phyloP scores from a whole-genome alignment of 92 coral and sea anemone species.

The Bergia sp. region DNA sequence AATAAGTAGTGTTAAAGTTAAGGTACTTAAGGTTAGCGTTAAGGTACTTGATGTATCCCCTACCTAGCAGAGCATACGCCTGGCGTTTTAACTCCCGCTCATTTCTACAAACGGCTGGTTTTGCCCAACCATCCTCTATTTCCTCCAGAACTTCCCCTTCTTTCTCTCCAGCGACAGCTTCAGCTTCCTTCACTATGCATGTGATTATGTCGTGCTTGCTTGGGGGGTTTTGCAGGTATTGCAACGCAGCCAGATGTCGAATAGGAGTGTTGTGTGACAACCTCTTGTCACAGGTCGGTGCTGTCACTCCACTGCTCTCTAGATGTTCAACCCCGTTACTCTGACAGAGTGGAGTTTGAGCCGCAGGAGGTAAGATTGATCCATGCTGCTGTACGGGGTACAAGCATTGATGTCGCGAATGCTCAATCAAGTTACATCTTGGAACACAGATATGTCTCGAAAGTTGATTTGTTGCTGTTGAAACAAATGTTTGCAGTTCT shows the following conservation, averaged over 20 bases:
- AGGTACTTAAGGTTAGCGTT: too few relatives aligned
- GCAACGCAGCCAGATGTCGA: conserved; percentile 45
- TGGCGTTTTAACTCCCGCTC: conserved; percentile 38
- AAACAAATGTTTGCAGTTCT: neutral
- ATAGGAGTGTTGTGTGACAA: conserved; percentile 23
- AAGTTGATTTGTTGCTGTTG: neutral
- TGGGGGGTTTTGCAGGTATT: conserved; percentile 36
- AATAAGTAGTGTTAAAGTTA: neutral
- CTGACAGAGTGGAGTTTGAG: neutral
- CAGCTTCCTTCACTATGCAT: conserved; percentile 19
- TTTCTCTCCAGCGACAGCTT: neutral
- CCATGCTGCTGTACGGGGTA: neutral
- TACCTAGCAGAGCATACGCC: conserved; percentile 39
- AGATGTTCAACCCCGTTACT: neutral
- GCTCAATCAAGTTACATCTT: neutral
- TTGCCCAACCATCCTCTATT: conserved; percentile 34
- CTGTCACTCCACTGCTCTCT: neutral
- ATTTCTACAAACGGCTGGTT: conserved; percentile 19
- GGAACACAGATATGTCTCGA: neutral
- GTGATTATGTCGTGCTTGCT: conserved; percentile 28
- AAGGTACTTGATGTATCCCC: neutral
- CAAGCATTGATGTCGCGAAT: neutral
- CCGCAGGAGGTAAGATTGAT: neutral
- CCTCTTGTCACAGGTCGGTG: neutral
- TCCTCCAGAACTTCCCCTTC: conserved; percentile 10